Conservation (phyloP, 2,888 invertebrate species). For the Octodonta nipae region DNA sequence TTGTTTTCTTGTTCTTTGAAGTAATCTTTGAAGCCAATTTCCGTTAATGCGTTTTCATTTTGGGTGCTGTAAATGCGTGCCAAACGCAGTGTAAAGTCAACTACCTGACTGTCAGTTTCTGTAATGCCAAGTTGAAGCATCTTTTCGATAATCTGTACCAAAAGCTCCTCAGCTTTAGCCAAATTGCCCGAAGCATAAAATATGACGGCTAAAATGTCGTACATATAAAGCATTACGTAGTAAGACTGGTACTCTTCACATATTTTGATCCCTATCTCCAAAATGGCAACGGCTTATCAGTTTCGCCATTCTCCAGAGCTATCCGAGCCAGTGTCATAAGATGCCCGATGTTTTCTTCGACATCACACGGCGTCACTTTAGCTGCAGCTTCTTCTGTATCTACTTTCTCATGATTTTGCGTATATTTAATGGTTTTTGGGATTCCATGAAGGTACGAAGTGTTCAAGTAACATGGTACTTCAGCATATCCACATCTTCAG, state of each 20-base stretch:
- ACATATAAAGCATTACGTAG: constrained; percentile 31
- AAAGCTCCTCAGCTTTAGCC: constrained; percentile 31
- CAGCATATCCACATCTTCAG: no score
- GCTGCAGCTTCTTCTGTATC: no score
- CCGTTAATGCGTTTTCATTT: constrained; percentile 30
- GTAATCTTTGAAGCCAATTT: constrained; percentile 36
- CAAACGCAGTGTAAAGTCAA: constrained; percentile 35
- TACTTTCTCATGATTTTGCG: no score
- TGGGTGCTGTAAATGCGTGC: constrained; percentile 34
- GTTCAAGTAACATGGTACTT: no score
- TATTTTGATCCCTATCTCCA: constrained; percentile 32
- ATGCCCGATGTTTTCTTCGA: constrained; percentile 32
- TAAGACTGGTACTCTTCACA: constrained; percentile 32
- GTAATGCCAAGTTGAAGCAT: constrained; percentile 24
- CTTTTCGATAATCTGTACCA: constrained; percentile 33
- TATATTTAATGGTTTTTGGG: no score
- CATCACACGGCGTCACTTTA: constrained; percentile 18
- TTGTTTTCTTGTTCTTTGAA: constrained; percentile 31
- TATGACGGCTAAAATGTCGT: constrained; percentile 35
- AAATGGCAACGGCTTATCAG: constrained; percentile 31
- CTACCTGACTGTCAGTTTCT: constrained; percentile 31
- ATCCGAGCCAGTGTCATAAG: constrained; percentile 29
- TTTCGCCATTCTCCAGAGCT: constrained; percentile 30
- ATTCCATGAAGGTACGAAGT: no score
- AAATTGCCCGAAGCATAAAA: constrained; percentile 32